These are phyloP conservation scores for Miltochrista miniata DNA, from an alignment of 2,888 invertebrate species.

Conservation along the genomic window DNA sequence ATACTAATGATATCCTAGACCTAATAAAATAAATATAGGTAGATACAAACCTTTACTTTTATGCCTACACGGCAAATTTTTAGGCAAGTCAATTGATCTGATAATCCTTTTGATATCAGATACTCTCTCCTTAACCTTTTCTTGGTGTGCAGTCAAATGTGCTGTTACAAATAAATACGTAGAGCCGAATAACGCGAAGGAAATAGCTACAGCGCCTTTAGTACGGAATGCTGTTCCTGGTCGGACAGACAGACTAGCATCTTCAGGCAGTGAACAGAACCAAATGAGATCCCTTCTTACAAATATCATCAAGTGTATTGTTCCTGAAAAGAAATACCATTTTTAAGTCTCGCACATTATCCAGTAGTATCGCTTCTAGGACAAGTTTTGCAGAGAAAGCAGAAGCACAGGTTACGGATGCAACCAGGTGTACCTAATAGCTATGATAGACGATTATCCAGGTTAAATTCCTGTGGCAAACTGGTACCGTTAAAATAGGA, in stretches of 20 bases:
- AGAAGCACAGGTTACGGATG: no score
- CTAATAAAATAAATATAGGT: no score
- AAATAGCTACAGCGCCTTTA: constrained; percentile 97
- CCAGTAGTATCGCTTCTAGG: no score
- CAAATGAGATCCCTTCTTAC: constrained; percentile 96
- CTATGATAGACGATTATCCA: no score
- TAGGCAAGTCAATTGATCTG: constrained; percentile 91
- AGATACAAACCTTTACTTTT: constrained; percentile 86
- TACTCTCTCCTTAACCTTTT: constrained; percentile 93
- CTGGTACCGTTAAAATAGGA: no score
- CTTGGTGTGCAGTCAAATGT: constrained; percentile 96
- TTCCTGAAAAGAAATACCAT: constrained; percentile 77
- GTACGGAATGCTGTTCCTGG: constrained; percentile 95
- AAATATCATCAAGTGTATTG: constrained; percentile 94
- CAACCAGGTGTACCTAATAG: no score
- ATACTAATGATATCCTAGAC: no score
- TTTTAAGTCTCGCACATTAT: no score
- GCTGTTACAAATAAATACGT: constrained; percentile 97
- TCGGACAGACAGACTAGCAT: constrained; percentile 93
- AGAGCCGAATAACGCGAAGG: constrained; percentile 96
- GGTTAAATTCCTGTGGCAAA: no score
- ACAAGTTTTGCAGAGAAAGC: no score
- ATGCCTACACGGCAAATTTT: constrained; percentile 89
- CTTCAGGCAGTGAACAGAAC: constrained; percentile 97
- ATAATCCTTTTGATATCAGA: constrained; percentile 94